Percentiles rank a stretch among this genome's conserved stretches.
These are phyloP conservation scores for Drosophila maculinotata DNA, from an alignment of 2,888 invertebrate species.

Conservation along the genomic window DNA sequence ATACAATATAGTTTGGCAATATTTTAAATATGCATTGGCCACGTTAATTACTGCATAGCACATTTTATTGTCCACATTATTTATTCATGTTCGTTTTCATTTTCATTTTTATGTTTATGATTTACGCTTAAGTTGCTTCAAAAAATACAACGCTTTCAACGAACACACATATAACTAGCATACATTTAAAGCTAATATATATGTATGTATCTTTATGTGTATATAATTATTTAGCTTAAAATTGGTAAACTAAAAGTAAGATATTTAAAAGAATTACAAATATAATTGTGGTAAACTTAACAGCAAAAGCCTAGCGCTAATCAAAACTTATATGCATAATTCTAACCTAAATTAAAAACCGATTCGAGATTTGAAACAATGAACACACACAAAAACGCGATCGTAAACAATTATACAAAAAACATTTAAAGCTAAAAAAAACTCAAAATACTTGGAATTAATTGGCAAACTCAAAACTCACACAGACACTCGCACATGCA, in stretches of 20 bases:
- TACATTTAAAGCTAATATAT: conserved; percentile 35
- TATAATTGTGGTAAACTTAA: conserved; percentile 62
- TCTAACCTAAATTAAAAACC: conserved; percentile 34
- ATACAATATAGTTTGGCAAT: conserved; percentile 17
- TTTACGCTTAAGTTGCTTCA: conserved; percentile 57
- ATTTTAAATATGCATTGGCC: conserved; percentile 26
- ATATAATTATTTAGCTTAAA: conserved; percentile 30
- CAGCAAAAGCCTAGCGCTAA: conserved; percentile 62
- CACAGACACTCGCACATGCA: neutral
- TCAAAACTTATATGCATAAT: conserved; percentile 36
- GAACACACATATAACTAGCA: conserved; percentile 25
- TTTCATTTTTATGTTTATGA: conserved; percentile 1
- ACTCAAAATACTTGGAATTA: conserved; percentile 69
- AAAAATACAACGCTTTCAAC: conserved; percentile 67
- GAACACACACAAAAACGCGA: conserved; percentile 46
- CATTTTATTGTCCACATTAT: conserved; percentile 70
- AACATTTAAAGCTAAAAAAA: conserved; percentile 58
- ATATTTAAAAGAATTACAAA: conserved; percentile 55
- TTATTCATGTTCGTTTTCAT: conserved; percentile 1
- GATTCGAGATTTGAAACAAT: conserved; percentile 42
- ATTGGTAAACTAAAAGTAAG: conserved; percentile 34
- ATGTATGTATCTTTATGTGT: neutral
- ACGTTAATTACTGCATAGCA: conserved; percentile 46
- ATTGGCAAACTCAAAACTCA: conserved; percentile 42
- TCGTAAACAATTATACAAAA: conserved; percentile 37